Conservation (phyloP, 2,797 vertebrate genomes). For the Microcaecilia unicolor region DNA sequence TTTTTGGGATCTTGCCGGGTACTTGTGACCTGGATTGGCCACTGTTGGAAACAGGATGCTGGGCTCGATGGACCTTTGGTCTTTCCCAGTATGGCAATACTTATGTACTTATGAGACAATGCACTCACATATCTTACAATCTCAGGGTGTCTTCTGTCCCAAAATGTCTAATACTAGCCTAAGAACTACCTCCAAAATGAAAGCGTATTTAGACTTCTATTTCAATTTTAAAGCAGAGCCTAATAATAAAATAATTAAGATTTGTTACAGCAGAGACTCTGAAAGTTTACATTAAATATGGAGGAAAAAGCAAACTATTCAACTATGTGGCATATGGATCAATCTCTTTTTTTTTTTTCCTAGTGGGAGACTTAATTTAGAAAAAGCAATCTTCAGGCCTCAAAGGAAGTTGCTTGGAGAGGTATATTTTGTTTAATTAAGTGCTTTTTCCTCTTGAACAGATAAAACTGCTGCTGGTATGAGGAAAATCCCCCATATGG, state of each 20-base stretch:
- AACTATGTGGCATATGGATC: slow-evolving; percentile 5
- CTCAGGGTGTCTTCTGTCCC: too few species aligned
- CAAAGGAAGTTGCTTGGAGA: not conserved
- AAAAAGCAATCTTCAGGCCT: slow-evolving; percentile 8
- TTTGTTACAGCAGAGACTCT: not conserved
- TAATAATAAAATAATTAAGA: slow-evolving; percentile 11
- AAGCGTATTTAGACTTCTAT: too few species aligned
- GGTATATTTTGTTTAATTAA: not conserved
- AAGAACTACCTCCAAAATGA: too few species aligned
- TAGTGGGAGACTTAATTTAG: not conserved
- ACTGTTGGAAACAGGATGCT: too few species aligned
- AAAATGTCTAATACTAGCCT: too few species aligned
- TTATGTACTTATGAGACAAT: too few species aligned
- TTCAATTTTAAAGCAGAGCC: slow-evolving; percentile 20
- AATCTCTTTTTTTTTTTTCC: too few species aligned
- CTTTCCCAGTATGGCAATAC: too few species aligned
- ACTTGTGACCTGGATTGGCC: too few species aligned
- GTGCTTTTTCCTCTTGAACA: slow-evolving; percentile 8
- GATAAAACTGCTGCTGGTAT: not conserved
- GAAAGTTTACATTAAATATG: slow-evolving; percentile 3
- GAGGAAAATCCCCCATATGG: slow-evolving; percentile 1
- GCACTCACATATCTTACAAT: too few species aligned
- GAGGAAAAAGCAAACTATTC: not conserved
- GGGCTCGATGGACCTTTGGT: too few species aligned
- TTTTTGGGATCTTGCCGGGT: too few species aligned